A percentile compares a stretch with the other conserved stretches of the same genome.
These are phyloP conservation scores for Dermolepida albohirtum DNA, from an alignment of 2,888 invertebrate species.

Conservation along the genomic window DNA sequence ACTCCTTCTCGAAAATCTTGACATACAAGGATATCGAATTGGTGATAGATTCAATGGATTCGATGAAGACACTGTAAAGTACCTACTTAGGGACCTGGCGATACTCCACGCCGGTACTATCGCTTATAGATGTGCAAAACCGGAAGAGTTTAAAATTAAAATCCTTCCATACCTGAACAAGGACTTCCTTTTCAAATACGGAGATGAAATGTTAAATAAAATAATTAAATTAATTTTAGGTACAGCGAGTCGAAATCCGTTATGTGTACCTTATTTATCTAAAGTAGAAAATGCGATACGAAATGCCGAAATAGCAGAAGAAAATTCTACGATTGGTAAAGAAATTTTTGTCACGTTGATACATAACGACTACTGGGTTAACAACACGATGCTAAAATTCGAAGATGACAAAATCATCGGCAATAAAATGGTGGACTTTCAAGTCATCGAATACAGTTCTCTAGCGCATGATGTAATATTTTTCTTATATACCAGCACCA, in stretches of 20 bases:
- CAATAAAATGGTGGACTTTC: conserved; percentile 70
- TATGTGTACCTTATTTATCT: conserved; percentile 6
- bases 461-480: conserved; percentile 68
- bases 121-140: conserved; percentile 65
- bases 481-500: conserved; percentile 67
- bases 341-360: conserved; percentile 68
- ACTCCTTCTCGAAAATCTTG: conserved; percentile 68
- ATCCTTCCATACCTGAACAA: too few species aligned
- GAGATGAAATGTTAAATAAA: conserved; percentile 10
- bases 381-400: conserved; percentile 69
- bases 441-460: conserved; percentile 67
- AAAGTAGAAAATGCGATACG: conserved; percentile 13
- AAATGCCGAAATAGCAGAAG: too few species aligned
- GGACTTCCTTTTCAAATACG: background rate
- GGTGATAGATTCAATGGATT: conserved; percentile 65
- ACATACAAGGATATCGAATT: conserved; percentile 63
- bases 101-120: conserved; percentile 69
- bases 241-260: background rate
- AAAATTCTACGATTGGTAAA: conserved; percentile 51
- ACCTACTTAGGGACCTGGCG: conserved; percentile 66
- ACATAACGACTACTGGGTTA: conserved; percentile 71
- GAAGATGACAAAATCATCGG: conserved; percentile 43
- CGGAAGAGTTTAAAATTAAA: conserved; percentile 58
- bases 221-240: conserved; percentile 3
- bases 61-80: conserved; percentile 64